Conservation (phyloP, 2,113 vertebrate species). For the Otis tarda region DNA sequence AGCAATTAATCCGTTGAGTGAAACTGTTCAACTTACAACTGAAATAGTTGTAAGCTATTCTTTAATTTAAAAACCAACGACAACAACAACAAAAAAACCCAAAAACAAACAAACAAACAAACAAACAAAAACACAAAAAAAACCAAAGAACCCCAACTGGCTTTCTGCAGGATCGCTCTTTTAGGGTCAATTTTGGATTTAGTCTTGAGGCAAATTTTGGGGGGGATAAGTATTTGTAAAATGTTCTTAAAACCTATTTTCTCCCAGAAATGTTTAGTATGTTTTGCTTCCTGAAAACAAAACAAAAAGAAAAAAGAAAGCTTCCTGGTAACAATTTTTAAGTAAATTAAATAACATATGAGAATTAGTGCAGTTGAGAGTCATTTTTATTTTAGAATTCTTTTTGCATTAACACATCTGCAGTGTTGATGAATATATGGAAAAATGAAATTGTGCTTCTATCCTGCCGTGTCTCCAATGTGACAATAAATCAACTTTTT, state of each 20-base stretch:
- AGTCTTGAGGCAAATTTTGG: not conserved
- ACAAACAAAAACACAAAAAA: not conserved
- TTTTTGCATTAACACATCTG: constrained; percentile 83
- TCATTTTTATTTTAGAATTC: constrained; percentile 79
- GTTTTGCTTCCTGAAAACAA: not conserved
- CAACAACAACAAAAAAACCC: no score
- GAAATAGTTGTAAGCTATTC: not conserved
- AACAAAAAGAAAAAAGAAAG: not conserved
- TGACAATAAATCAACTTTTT: constrained; percentile 86
- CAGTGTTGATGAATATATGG: constrained; percentile 86
- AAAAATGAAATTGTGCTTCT: constrained; percentile 85
- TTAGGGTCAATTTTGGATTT: not conserved
- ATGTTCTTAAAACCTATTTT: not conserved
- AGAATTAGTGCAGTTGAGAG: constrained; percentile 56
- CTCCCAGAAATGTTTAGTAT: not conserved
- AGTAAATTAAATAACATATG: constrained; percentile 52
- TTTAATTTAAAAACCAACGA: not conserved
- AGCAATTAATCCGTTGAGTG: not conserved
- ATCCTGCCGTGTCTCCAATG: constrained; percentile 82
- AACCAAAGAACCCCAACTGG: not conserved
- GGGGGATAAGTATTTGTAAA: not conserved
- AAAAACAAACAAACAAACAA: no score
- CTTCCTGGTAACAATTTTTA: constrained; percentile 40
- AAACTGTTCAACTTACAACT: not conserved
- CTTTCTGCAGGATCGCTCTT: not conserved